Conservation (phyloP, 2,113 vertebrate species). For the Oreochromis spilurus region DNA sequence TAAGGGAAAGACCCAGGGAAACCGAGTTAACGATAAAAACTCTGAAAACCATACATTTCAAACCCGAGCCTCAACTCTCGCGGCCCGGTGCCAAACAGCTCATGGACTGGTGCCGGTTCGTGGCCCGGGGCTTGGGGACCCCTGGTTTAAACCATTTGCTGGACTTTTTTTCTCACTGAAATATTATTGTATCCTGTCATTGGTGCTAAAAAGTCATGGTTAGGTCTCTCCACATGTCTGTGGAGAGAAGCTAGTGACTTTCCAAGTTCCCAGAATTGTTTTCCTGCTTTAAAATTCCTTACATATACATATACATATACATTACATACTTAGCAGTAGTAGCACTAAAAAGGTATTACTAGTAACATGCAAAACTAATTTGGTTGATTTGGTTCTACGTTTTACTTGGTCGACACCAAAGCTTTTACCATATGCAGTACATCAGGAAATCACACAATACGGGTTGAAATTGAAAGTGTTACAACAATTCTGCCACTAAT, state of each 20-base stretch:
- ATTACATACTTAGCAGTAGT: background rate
- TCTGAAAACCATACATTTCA: background rate
- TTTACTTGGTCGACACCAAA: background rate
- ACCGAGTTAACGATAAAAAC: accelerated
- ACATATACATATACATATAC: background rate
- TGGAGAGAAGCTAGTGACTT: background rate
- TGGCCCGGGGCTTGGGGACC: background rate
- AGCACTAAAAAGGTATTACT: background rate
- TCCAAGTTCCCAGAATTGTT: background rate
- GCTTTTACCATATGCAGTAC: background rate
- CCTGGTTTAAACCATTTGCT: background rate
- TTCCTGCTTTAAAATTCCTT: background rate
- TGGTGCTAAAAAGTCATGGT: background rate
- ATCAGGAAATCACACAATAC: background rate
- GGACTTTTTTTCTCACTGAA: background rate
- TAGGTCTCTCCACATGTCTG: background rate
- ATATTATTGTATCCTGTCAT: background rate
- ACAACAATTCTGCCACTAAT: background rate
- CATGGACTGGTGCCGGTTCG: background rate
- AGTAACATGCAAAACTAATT: background rate
- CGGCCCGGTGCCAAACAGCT: accelerated
- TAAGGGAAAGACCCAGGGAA: accelerated
- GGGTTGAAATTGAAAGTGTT: background rate
- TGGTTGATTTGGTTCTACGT: background rate
- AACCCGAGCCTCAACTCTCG: background rate